Evolutionary conservation across 2,888 invertebrate genomes (phyloP).

Genomic region (Agrenia bidenticulata): DNA sequence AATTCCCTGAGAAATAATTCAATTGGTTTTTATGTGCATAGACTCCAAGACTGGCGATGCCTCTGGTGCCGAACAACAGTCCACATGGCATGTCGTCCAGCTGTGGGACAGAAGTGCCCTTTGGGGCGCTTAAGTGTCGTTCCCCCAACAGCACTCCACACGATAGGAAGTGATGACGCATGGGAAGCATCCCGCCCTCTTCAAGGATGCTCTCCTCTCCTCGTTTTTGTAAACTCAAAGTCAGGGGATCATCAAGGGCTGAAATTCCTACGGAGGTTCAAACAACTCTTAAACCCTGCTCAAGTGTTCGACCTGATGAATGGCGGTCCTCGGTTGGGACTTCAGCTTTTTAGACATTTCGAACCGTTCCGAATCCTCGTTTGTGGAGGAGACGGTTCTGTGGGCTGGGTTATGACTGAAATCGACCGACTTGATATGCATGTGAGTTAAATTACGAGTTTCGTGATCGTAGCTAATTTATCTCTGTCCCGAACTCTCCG

Average conservation of each 20-base stretch:
- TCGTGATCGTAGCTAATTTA: too few species aligned
- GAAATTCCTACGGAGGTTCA: slow-evolving; percentile 90
- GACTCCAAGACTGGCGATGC: slow-evolving; percentile 93
- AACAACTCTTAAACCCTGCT: slow-evolving; percentile 92
- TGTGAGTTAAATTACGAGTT: slow-evolving; percentile 64
- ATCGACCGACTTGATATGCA: slow-evolving; percentile 93
- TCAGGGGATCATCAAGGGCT: slow-evolving; percentile 98
- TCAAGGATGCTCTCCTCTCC: slow-evolving; percentile 71
- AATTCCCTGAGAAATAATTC: neutral
- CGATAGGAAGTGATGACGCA: slow-evolving; percentile 81
- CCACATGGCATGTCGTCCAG: slow-evolving; percentile 85
- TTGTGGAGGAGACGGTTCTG: slow-evolving; percentile 96
- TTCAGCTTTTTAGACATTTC: slow-evolving; percentile 89
- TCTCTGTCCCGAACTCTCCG: too few species aligned
- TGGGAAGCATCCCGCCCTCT: slow-evolving; percentile 79
- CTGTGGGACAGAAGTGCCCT: slow-evolving; percentile 75
- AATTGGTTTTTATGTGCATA: too few species aligned
- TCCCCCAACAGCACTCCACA: slow-evolving; percentile 89
- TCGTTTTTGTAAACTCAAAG: slow-evolving; percentile 97
- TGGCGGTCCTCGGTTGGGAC: slow-evolving; percentile 60
- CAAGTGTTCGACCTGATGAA: slow-evolving; percentile 96
- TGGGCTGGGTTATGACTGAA: slow-evolving; percentile 96
- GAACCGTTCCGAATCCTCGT: slow-evolving; percentile 94
- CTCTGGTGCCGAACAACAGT: slow-evolving; percentile 92
- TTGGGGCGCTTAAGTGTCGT: slow-evolving; percentile 90